These are phyloP conservation scores for Leiothrix lutea DNA, from an alignment of 2,113 vertebrate genomes.

Conservation along the genomic window DNA sequence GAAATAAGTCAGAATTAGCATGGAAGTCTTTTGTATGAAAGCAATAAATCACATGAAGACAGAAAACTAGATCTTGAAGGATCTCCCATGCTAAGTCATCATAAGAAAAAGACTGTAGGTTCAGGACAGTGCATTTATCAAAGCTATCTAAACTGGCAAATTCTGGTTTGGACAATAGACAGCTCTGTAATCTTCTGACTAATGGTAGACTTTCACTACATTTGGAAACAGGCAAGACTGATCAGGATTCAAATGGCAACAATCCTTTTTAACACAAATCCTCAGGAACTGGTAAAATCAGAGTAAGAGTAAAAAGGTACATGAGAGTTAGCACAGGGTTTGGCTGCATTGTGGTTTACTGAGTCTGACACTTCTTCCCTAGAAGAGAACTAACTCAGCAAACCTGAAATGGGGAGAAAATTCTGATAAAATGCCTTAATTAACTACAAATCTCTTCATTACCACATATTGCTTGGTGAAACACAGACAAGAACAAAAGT, in stretches of 20 bases:
- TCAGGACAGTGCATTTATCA: background rate
- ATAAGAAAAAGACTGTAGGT: background rate
- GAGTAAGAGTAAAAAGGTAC: background rate
- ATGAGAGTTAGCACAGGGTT: fast-evolving
- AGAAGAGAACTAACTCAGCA: background rate
- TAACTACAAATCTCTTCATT: background rate
- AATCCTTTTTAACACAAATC: background rate
- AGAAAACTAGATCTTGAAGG: background rate
- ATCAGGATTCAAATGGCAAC: background rate
- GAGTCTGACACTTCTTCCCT: background rate
- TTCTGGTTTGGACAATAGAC: background rate
- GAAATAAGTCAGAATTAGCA: background rate
- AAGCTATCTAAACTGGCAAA: background rate
- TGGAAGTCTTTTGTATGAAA: background rate
- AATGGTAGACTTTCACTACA: background rate
- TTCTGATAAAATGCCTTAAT: background rate
- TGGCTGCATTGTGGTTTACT: background rate
- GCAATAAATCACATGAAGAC: background rate
- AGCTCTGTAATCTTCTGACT: background rate
- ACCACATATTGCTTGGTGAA: background rate
- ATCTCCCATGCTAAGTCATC: background rate
- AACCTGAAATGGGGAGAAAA: background rate
- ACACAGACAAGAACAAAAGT: background rate
- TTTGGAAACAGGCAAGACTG: background rate
- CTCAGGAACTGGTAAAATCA: background rate